Evolutionary conservation across 2,113 vertebrate genomes (phyloP).

Genomic region (Perccottus glenii): DNA sequence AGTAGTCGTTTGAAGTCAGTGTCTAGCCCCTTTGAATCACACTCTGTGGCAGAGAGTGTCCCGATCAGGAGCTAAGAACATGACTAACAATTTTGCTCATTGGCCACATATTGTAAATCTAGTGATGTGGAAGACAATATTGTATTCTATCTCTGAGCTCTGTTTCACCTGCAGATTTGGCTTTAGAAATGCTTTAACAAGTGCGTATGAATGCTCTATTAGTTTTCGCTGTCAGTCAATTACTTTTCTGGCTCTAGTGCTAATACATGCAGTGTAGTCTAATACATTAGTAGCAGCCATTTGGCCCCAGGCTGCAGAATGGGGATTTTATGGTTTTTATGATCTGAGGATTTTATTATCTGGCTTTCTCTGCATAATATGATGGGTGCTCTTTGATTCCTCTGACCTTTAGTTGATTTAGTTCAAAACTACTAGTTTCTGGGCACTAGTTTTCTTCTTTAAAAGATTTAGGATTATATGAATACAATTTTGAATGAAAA

Average conservation of each 20-base stretch:
- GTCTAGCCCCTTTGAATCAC: conserved; percentile 55
- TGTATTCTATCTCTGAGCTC: background rate
- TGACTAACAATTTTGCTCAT: conserved; percentile 41
- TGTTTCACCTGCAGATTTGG: conserved; percentile 32
- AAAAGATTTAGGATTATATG: conserved; percentile 53
- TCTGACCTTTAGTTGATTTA: conserved; percentile 54
- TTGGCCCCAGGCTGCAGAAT: conserved; percentile 59
- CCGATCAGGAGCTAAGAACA: conserved; percentile 45
- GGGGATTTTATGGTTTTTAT: conserved; percentile 72
- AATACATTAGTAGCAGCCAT: conserved; percentile 63
- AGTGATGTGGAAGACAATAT: conserved; percentile 1
- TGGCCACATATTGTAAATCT: conserved; percentile 7
- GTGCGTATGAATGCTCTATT: conserved; percentile 45
- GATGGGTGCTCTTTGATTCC: conserved; percentile 62
- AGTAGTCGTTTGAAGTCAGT: conserved; percentile 63
- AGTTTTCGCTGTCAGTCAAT: conserved; percentile 56
- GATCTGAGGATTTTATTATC: conserved; percentile 73
- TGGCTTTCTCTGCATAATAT: conserved; percentile 59
- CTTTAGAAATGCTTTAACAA: conserved; percentile 25
- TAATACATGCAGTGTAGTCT: conserved; percentile 61
- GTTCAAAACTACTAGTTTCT: conserved; percentile 50
- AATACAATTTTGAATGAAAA: conserved; percentile 36
- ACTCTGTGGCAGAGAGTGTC: conserved; percentile 48
- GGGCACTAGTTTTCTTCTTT: no score
- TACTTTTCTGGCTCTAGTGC: conserved; percentile 50